These are phyloP conservation scores for Pandemis heparana DNA, from an alignment of 2,888 invertebrate species.

Conservation along the genomic window DNA sequence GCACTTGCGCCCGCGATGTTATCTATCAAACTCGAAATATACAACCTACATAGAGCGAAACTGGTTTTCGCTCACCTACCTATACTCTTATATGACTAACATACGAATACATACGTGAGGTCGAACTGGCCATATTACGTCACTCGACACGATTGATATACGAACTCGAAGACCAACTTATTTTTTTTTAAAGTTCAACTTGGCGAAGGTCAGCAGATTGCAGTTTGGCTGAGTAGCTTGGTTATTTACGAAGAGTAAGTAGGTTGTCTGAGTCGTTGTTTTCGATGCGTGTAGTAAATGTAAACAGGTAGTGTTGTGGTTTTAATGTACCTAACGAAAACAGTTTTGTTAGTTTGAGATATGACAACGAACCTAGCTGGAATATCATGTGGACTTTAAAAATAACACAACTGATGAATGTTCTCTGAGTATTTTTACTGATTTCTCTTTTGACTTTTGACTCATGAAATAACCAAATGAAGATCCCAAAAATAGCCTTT, in stretches of 20 bases:
- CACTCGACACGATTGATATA: conserved; percentile 51
- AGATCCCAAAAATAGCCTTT: conserved; percentile 63
- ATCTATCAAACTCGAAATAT: conserved; percentile 34
- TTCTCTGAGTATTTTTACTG: neutral
- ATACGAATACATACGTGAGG: conserved; percentile 57
- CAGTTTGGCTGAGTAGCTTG: conserved; percentile 47
- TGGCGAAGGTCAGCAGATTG: conserved; percentile 37
- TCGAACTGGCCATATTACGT: conserved; percentile 65
- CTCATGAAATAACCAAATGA: conserved; percentile 28
- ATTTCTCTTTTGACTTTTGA: conserved; percentile 22
- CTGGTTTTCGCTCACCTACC: conserved; percentile 59
- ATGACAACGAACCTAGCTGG: neutral
- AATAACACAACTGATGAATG: conserved; percentile 12
- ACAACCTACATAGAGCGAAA: conserved; percentile 50
- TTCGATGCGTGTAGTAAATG: conserved; percentile 24
- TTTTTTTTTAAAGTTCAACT: conserved; percentile 22
- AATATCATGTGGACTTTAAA: neutral
- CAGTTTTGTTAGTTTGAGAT: neutral
- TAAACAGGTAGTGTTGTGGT: conserved; percentile 22
- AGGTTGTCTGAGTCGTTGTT: conserved; percentile 20
- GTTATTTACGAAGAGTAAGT: conserved; percentile 10
- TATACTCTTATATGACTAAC: conserved; percentile 58
- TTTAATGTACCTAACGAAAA: neutral
- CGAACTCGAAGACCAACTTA: conserved; percentile 43
- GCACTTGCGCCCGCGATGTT: conserved; percentile 25